Evolutionary conservation across 2,113 vertebrate species (phyloP), one percentile per base, ranked within the genome.

Genomic region (Antigone vipio): DNA sequence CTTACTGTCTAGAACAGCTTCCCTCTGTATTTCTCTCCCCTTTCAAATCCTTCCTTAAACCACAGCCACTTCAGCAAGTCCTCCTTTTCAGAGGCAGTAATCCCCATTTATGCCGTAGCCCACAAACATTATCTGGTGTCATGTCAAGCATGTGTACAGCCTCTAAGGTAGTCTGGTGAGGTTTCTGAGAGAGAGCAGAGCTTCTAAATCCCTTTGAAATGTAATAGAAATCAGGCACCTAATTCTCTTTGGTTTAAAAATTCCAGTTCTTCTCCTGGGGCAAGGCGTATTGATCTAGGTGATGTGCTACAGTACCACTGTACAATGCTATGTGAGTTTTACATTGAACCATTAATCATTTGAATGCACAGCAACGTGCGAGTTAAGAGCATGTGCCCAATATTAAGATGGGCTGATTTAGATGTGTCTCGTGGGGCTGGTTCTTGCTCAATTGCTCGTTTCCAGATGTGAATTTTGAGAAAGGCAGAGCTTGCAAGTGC

Each of bases 11-110:
- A 75, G 77, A 85, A 58, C 66, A 95, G 87, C 85, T 96, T 97
- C 74, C 35, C 69, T 95, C 89, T 92, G 86, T 92, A 44, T 84
- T 96, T 63, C 92, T 91, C 86, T 91, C 62, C 49, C 63, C 74
- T 95, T 95, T 88, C 95, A 95, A 96, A 97, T 92, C 91, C 92
- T 89, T 53, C 74, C 62, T 85, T 91, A 96, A 96, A 95, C 86
- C 95, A 83, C 89, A 93, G 82, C 82, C 82, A 88, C 92, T 96
- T 88, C 88, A 90, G 95, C 88, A 93, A 94, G 89, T 85, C 77
- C 91, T 95, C 66, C 84, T 95, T 89, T 95, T 91, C 94, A 82
- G 84, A 95, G 73, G 71, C 95, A 80, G 67, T 95, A 96, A 97
- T 96, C 89, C 92, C 77, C 87, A 59, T 84, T 73, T 69, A 75